Evolutionary conservation across 2,113 vertebrate genomes (phyloP).

Genomic region (Pavo muticus): DNA sequence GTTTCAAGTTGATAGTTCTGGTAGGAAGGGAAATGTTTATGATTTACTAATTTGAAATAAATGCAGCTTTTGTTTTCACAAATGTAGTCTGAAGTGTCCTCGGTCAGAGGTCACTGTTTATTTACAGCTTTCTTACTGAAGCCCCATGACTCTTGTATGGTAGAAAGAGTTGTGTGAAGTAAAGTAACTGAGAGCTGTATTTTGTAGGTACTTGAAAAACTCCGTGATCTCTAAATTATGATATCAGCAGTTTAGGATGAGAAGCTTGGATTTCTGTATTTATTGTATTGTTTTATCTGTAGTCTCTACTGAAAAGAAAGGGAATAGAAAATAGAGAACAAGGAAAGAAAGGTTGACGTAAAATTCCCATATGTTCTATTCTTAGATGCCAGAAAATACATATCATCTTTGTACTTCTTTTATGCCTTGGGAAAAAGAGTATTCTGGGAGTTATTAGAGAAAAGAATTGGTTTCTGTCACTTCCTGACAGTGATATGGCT

Average conservation of each 20-base stretch:
- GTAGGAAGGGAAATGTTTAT: not conserved
- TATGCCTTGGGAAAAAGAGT: slow-evolving; percentile 44
- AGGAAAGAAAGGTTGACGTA: not conserved
- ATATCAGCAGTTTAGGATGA: not conserved
- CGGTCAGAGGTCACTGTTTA: not conserved
- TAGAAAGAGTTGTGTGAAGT: not conserved
- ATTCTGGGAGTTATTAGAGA: slow-evolving; percentile 34
- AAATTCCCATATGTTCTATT: slow-evolving; percentile 19
- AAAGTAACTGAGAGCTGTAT: not conserved
- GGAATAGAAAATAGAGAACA: not conserved
- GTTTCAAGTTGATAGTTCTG: slow-evolving; percentile 20
- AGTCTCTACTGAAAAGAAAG: not conserved
- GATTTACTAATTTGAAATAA: slow-evolving; percentile 6
- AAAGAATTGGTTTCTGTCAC: slow-evolving; percentile 56
- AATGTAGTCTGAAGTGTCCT: not conserved
- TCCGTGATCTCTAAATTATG: not conserved
- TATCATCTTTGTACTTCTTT: slow-evolving; percentile 28
- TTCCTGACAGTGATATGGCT: slow-evolving; percentile 15
- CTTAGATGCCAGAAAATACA: slow-evolving; percentile 18
- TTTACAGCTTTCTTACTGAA: slow-evolving; percentile 8
- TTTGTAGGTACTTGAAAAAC: slow-evolving; percentile 20
- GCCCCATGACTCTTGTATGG: not conserved
- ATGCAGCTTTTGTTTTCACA: not conserved
- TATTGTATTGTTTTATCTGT: not conserved
- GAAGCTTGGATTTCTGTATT: not conserved